Base-by-base conservation (phyloP, 2,797 vertebrate species). In the Lagocephalus sceleratus region DNA sequence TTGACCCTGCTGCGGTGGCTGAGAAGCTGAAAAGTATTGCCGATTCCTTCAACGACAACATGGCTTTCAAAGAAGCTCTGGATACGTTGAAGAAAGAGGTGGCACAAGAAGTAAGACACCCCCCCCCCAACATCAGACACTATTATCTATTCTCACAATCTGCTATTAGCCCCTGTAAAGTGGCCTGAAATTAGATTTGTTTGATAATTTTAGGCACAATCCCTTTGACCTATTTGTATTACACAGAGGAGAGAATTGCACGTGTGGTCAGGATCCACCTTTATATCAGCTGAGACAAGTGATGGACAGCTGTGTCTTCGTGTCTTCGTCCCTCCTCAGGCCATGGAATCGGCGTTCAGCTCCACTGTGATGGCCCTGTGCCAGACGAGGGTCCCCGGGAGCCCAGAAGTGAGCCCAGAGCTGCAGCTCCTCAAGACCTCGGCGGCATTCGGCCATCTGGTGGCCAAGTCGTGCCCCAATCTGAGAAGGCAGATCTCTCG, bases 371-470 rank as follows among this genome's bases (percentile, higher is more conserved):
- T 86, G 0, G 4, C 10, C 17, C 7, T 90, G 47, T 82, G 82
- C 39, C 2, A 68, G 19, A 6, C 20, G 35, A 72, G 48, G 0
- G 59, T 40, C 7, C 1, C 20, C 17, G 53, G 75, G 55, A 15
- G 3, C 1, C 11, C 82, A 3, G 87, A 86, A 17, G 51, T 89
- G 22, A 60, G 46, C 22, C 38, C 75, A 22, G 91, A 92, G 66
- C 52, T 89, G 51, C 79, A 89, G 54, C 66, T 90, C 5, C 83
- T 92, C 53, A 71, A 1, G 7, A 85, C 74, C 0, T 68, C 88
- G 0, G 52, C 86, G n/a, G 58, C 81, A 0, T 15, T 92, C 0
- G 84, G 78, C 0, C 51, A 86, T 5, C 83, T 81, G 20, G 4
- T 87, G 6, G 84, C 71, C 17, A 85, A 79, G n/a, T 68, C 63